Conservation (phyloP, 2,113 vertebrate genomes). For the Xyrauchen texanus region DNA sequence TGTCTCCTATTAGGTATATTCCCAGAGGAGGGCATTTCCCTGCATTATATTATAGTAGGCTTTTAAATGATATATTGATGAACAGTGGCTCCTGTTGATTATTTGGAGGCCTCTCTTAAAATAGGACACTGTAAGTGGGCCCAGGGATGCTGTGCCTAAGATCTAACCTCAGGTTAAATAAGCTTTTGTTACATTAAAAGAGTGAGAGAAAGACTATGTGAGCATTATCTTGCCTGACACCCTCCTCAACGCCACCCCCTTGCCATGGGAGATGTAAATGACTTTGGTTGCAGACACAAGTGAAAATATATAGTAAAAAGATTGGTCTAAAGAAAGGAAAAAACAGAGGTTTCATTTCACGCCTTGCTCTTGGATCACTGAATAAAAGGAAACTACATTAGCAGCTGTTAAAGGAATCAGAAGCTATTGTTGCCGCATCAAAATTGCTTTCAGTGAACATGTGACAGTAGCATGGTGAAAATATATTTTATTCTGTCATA, state of each 20-base stretch:
- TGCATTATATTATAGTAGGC: constrained; percentile 79
- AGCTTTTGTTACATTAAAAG: constrained; percentile 67
- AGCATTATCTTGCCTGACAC: constrained; percentile 10
- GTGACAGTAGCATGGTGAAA: constrained; percentile 50
- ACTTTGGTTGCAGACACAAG: constrained; percentile 69
- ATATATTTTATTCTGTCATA: constrained; percentile 47
- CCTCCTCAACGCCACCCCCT: constrained; percentile 26
- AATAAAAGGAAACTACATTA: constrained; percentile 63
- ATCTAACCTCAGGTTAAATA: constrained; percentile 82
- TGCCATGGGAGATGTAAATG: constrained; percentile 73
- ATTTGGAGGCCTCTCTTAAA: constrained; percentile 84
- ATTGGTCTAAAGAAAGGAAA: constrained; percentile 35
- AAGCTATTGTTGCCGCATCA: constrained; percentile 55
- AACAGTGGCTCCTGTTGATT: constrained; percentile 86
- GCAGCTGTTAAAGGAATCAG: constrained; percentile 61
- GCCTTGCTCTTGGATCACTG: constrained; percentile 51
- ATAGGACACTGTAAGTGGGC: constrained; percentile 84
- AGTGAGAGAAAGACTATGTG: constrained; percentile 28
- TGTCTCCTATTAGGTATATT: constrained; percentile 77
- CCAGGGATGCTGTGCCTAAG: constrained; percentile 81
- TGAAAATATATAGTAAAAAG: constrained; percentile 59
- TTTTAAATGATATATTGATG: constrained; percentile 96
- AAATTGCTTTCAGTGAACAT: constrained; percentile 52
- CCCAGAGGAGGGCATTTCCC: constrained; percentile 78
- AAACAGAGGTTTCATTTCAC: constrained; percentile 55